A percentile compares a stretch with the other conserved stretches of the same genome.
These are phyloP conservation scores for Tamias sibiricus DNA, from an alignment of 2,113 vertebrate species.

Conservation along the genomic window DNA sequence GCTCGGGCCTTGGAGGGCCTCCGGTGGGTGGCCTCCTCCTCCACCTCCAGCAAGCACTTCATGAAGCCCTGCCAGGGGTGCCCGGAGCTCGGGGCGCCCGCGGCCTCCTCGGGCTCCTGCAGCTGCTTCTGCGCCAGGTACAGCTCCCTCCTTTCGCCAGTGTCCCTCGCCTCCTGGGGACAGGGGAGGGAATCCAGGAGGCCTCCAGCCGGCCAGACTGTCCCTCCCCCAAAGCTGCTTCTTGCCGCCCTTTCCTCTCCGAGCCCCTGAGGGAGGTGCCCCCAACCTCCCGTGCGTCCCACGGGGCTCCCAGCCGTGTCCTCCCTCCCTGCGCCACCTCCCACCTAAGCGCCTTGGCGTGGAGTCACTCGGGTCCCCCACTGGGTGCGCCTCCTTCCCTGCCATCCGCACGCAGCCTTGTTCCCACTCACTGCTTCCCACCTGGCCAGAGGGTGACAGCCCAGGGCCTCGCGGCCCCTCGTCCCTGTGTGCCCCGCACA, in stretches of 20 bases:
- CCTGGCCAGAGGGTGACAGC: background rate
- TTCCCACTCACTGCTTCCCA: background rate
- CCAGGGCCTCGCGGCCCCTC: background rate
- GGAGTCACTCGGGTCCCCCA: background rate
- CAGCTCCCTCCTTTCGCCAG: background rate
- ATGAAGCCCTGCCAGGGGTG: constrained; percentile 61
- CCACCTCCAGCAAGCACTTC: constrained; percentile 70
- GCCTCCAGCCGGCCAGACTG: background rate
- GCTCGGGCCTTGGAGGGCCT: constrained; percentile 20
- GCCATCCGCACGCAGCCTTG: background rate
- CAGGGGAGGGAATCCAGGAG: background rate
- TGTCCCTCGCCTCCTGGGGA: constrained; percentile 34
- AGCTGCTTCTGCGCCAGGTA: background rate
- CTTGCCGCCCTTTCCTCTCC: background rate
- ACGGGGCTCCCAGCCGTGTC: background rate
- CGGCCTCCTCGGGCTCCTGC: background rate
- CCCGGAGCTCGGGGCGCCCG: background rate
- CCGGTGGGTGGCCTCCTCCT: background rate
- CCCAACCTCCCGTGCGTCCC: background rate
- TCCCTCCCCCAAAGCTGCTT: background rate
- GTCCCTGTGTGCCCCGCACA: background rate
- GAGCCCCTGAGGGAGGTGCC: background rate
- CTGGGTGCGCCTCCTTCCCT: background rate
- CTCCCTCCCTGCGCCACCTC: background rate
- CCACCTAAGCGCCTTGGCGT: too few species aligned